These are phyloP conservation scores for Iguana delicatissima DNA, from an alignment of 2,797 vertebrate species.

Conservation along the genomic window DNA sequence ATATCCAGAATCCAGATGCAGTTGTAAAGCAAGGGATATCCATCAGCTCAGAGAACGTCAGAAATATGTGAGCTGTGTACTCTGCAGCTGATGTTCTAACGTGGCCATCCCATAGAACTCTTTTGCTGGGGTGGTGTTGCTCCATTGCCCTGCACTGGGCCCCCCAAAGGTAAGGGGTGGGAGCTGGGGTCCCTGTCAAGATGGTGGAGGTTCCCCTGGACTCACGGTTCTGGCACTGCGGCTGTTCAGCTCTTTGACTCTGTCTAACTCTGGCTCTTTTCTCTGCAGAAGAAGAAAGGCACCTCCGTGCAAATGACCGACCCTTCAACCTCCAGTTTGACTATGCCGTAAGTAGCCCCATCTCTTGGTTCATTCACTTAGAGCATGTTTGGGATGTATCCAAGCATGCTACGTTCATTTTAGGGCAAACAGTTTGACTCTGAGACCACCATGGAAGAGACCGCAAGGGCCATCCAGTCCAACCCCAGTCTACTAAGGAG, in stretches of 20 bases:
- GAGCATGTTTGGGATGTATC: neutral
- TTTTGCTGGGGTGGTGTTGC: too few relatives aligned
- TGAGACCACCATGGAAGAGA: neutral
- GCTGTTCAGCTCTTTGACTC: neutral
- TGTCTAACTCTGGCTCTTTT: slow-evolving; percentile 47
- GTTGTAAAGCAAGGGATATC: too few relatives aligned
- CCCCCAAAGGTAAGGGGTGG: too few relatives aligned
- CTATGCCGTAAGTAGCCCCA: slow-evolving; percentile 84
- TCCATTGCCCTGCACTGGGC: too few relatives aligned
- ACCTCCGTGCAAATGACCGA: slow-evolving; percentile 89
- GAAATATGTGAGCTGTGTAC: too few relatives aligned
- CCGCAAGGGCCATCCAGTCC: too few relatives aligned
- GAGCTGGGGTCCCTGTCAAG: neutral
- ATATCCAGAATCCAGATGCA: too few relatives aligned
- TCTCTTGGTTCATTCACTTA: neutral
- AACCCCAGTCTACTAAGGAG: too few relatives aligned
- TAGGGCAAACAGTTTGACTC: neutral
- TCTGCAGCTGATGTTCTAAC: too few relatives aligned
- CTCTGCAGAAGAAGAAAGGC: slow-evolving; percentile 85
- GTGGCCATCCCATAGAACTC: too few relatives aligned
- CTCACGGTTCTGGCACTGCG: neutral
- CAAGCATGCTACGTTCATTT: neutral
- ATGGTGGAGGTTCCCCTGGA: too few relatives aligned
- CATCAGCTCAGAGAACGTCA: too few relatives aligned
- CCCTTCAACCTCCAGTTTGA: slow-evolving; percentile 85